phyloP scores from a whole-genome alignment of 2,113 vertebrate genomes.

The Chrysemys picta region DNA sequence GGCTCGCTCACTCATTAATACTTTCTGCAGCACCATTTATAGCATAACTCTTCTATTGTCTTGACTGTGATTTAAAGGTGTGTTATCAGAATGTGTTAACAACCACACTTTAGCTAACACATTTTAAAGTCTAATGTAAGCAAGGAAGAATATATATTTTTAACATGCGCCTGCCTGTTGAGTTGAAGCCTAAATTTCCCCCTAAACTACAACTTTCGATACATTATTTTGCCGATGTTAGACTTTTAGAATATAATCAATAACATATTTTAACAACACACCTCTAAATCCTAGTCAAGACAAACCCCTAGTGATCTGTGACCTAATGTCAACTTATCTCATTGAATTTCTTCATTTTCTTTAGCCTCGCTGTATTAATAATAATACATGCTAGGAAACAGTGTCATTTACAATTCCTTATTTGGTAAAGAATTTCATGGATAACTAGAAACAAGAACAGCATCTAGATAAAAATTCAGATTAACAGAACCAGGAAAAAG shows the following conservation, averaged over 20 bases:
- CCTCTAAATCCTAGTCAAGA: background rate
- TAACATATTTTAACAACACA: background rate
- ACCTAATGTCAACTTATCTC: background rate
- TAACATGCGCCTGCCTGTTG: background rate
- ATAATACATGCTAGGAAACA: background rate
- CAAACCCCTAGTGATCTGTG: background rate
- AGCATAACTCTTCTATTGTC: background rate
- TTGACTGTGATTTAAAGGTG: constrained; percentile 34
- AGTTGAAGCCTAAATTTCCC: constrained; percentile 1
- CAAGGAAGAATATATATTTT: constrained; percentile 1
- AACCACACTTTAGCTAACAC: background rate
- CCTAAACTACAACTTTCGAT: background rate
- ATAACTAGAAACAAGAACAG: background rate
- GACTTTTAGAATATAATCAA: background rate
- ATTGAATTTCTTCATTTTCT: background rate
- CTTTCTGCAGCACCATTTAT: background rate
- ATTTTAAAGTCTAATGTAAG: constrained; percentile 55
- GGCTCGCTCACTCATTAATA: constrained; percentile 30
- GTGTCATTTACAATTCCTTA: background rate
- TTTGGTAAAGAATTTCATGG: constrained; percentile 21
- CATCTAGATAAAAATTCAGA: background rate
- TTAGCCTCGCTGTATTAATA: background rate
- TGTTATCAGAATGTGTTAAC: constrained; percentile 29
- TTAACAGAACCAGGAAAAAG: background rate
- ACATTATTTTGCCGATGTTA: constrained; percentile 14